These are phyloP conservation scores for Alloplasta piceator DNA, from an alignment of 2,888 invertebrate genomes.

Conservation along the genomic window DNA sequence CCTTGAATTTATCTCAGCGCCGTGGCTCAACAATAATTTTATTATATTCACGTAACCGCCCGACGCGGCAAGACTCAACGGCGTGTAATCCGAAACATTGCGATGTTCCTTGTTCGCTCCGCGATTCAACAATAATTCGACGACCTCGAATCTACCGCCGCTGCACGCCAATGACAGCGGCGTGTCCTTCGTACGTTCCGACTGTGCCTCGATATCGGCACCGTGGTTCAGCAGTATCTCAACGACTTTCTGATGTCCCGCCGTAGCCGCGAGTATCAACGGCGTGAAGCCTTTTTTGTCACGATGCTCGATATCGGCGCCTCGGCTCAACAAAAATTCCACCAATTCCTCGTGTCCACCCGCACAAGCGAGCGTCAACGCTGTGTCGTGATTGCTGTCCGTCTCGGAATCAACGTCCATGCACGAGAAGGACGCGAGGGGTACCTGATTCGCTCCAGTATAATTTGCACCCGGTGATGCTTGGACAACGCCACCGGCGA, in stretches of 20 bases:
- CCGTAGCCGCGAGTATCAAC: constrained; percentile 97
- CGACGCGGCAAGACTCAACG: constrained; percentile 98
- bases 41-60: constrained; percentile 99
- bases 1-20: constrained; percentile 99
- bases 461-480: constrained; percentile 73
- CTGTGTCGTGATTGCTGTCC: constrained; percentile 99
- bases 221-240: constrained; percentile 96
- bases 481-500: constrained; percentile 42
- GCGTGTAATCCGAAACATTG: constrained; percentile 99
- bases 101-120: constrained; percentile 99
- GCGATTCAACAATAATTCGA: constrained; percentile 93
- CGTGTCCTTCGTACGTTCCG: constrained; percentile 99
- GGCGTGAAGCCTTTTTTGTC: constrained; percentile 99
- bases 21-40: constrained; percentile 94
- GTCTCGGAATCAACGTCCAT: constrained; percentile 99
- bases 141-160: constrained; percentile 98
- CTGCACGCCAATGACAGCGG: constrained; percentile 98
- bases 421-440: constrained; percentile 87
- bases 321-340: constrained; percentile 94
- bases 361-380: constrained; percentile 97
- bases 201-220: constrained; percentile 99
- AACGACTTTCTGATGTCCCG: constrained; percentile 96
- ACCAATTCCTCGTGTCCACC: constrained; percentile 98
- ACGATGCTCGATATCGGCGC: constrained; percentile 97
- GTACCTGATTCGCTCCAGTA: constrained; percentile 77